Evolutionary conservation across 2,888 invertebrate species (phyloP).

Genomic region (Galerucella calmariensis): DNA sequence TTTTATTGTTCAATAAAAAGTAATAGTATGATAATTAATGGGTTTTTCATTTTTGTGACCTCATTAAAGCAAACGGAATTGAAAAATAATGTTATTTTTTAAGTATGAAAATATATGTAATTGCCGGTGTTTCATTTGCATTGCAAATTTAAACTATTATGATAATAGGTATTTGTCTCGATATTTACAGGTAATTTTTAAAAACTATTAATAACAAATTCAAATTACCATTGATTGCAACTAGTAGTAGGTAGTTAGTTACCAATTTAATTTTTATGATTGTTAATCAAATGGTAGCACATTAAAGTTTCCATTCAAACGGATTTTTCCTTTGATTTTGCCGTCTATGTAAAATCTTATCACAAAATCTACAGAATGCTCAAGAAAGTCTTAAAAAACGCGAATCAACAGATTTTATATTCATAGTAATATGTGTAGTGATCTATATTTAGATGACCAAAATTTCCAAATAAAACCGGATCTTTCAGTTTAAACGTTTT

Average conservation of each 20-base stretch:
- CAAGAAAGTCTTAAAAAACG: no score
- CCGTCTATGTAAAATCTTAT: neutral
- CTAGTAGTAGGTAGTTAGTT: neutral
- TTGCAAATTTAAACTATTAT: conserved; percentile 13
- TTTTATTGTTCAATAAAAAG: no score
- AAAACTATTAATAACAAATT: neutral
- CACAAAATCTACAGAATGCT: no score
- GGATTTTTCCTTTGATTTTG: neutral
- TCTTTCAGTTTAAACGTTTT: no score
- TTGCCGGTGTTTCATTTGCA: conserved; percentile 9
- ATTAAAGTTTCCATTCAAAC: neutral
- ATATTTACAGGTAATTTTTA: conserved; percentile 4
- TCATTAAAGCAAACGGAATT: conserved; percentile 13
- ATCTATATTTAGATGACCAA: no score
- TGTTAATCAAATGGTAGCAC: neutral
- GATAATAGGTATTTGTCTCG: conserved; percentile 1
- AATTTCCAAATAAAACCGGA: no score
- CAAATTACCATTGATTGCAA: neutral
- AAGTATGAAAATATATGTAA: conserved; percentile 7
- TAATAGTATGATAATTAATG: neutral
- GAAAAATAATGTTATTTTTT: conserved; percentile 12
- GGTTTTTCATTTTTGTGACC: neutral
- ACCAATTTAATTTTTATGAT: neutral
- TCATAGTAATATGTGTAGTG: no score
- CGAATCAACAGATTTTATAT: no score